Base-by-base conservation (phyloP, 2,888 invertebrate genomes). In the Nemotelus pantherinus region DNA sequence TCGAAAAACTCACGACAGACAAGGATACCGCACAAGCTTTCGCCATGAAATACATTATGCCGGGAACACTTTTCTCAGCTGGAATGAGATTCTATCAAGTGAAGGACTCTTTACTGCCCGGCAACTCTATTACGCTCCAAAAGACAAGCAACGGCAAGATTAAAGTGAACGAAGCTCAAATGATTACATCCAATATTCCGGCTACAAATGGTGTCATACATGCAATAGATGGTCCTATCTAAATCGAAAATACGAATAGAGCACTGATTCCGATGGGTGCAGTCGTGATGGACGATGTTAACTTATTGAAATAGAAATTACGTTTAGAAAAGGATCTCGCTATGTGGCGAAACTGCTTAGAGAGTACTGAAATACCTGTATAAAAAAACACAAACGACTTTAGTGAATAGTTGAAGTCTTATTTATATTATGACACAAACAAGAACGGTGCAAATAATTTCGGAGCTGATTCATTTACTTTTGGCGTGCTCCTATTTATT, bases 51-150 rank as follows among this genome's bases (percentile, higher is more conserved):
- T 95, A 95, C 85, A 89, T 95, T 77, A 89, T 93, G 78, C 91
- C 94, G 3, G 94, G 94, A 65, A 93, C 94, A 0, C 88, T 95
- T 2, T 95, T 94, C 88, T 94, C 94, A 71, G 94, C 94, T 3
- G 95, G 95, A 75, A 95, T 95, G 93, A 89, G 94, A 82, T 95
- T 94, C 88, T 95, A 94, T 87, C 94, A 95, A 88, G 92, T 95
- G 58, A 90, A 92, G 85, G 94, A 94, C 84, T 93, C 93, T 74
- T 90, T 95, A 85, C 91, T 91, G 81, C 91, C 92, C 64, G 92
- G 93, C 58, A 92, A 92, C 81, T 93, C 94, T 5, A 89, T 95
- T 25, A 94, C 94, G 72, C 87, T 95, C 82, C 94, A 94, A 85
- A 95, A 95, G 89, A 94, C 87, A 1, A 86, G 85, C 41, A 85